phyloP scores from a whole-genome alignment of 2,888 invertebrate species.

The Pristionchus exspectatus region DNA sequence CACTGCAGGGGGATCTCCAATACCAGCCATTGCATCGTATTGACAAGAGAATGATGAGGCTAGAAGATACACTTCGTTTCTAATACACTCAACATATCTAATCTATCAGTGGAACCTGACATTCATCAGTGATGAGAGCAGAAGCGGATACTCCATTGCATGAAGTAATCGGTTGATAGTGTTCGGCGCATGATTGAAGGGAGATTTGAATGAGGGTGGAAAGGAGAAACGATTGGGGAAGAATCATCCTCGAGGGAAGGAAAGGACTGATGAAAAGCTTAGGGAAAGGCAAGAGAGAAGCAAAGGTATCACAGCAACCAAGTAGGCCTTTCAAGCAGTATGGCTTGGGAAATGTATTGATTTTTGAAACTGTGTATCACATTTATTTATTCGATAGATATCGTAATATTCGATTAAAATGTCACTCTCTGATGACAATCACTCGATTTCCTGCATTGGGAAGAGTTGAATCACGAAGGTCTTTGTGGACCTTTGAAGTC shows the following conservation, averaged over 20 bases:
- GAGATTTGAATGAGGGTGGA: not conserved
- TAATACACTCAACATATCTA: not conserved
- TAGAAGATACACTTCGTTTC: not conserved
- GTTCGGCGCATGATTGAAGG: constrained; percentile 13
- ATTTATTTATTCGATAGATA: not conserved
- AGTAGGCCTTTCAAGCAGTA: not conserved
- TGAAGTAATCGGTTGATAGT: not conserved
- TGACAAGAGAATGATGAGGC: not conserved
- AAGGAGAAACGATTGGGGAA: not conserved
- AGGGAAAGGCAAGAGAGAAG: not conserved
- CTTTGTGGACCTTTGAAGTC: constrained; percentile 24
- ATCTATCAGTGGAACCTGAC: not conserved
- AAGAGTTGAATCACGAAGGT: not conserved
- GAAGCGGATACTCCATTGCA: not conserved
- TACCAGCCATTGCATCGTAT: not conserved
- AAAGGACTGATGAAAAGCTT: not conserved
- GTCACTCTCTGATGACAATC: not conserved
- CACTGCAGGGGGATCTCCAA: not conserved
- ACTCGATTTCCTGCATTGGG: constrained; percentile 25
- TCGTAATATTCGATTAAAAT: no score
- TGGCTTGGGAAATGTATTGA: not conserved
- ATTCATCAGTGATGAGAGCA: not conserved
- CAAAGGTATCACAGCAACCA: not conserved
- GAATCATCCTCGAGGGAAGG: not conserved
- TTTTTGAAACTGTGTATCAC: not conserved